Base-by-base conservation (phyloP, 1,140 invertebrate species). In the Drosophila dunni region DNA sequence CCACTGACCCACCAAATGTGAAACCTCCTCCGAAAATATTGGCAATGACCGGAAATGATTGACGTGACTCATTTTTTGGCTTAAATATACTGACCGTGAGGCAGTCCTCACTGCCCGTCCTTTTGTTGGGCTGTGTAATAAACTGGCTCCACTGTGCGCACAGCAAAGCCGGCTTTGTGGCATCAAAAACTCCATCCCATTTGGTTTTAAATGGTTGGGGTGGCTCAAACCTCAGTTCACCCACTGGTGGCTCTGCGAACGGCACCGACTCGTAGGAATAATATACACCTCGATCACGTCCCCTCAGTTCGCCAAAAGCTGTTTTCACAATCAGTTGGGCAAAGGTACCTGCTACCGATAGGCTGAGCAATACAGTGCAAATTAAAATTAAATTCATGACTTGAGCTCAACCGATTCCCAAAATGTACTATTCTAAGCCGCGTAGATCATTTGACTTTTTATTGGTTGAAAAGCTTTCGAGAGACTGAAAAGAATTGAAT, bases 21-120 rank as follows among this genome's bases (percentile, higher is more conserved):
- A 93, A 93, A 8, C 78, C 92, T 17, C 93, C 93, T 2, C 93
- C 93, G 72, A 93, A 93, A 10, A 94, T 92, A 44, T 83, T 93
- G 4, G 94, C 91, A 76, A 94, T 88, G 6, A 94, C 93, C 4
- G 93, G 92, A 9, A 56, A 63, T 33, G 72, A 93, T 3, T 4
- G n/a, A 1, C 13, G 17, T 10, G 9, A 13, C 2, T 9, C 17
- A 9, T 45, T 48, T 40, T 75, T 79, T 9, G 51, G 51, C 13
- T 84, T 92, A 58, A 82, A 92, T 13, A 92, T 81, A 74, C 88
- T 92, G 1, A 92, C 57, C 60, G 72, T 83, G 10, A 92, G 53
- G 68, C 92, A 92, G 78, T 93, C 91, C 70, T 92, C 91, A 4
- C 66, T 64, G 17, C 91, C 91, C 75, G 36, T 48, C 4, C 62